phyloP scores from a whole-genome alignment of 2,888 invertebrate species.

The Pogonocherus hispidulus region DNA sequence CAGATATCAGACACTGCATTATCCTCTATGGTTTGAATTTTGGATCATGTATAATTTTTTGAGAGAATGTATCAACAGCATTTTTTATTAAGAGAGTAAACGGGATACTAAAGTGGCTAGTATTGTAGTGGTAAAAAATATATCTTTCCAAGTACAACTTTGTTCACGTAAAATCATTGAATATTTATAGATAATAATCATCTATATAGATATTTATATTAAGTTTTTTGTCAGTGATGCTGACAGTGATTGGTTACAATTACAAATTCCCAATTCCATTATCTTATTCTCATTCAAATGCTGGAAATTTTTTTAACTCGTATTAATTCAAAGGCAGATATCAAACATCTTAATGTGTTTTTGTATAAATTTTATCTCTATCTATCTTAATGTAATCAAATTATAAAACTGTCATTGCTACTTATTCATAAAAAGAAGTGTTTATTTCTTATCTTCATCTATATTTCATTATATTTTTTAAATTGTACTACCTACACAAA shows the following conservation, averaged over 20 bases:
- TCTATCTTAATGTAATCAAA: conserved; percentile 10
- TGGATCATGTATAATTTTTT: too few relatives aligned
- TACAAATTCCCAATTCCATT: too few relatives aligned
- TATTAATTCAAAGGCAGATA: background rate
- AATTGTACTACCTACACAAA: conserved; percentile 7
- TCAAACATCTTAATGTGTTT: background rate
- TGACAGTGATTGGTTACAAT: background rate
- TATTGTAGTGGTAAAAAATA: too few relatives aligned
- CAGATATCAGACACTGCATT: too few relatives aligned
- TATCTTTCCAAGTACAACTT: too few relatives aligned
- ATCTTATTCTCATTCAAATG: background rate
- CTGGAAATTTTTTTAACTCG: background rate
- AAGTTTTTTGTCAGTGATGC: background rate
- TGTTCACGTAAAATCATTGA: too few relatives aligned
- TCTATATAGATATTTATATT: background rate
- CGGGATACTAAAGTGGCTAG: too few relatives aligned
- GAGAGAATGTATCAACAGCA: too few relatives aligned
- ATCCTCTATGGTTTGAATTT: too few relatives aligned
- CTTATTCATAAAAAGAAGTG: background rate
- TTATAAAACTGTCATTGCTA: conserved; percentile 7
- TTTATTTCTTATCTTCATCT: conserved; percentile 14
- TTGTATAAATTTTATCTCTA: conserved; percentile 1
- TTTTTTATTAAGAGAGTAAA: too few relatives aligned
- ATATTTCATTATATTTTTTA: background rate
- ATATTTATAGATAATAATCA: background rate